Percentiles rank a stretch among this genome's conserved stretches.
Evolutionary conservation across 2,797 vertebrate genomes (phyloP).

Genomic region (Arnoldichthys spilopterus): DNA sequence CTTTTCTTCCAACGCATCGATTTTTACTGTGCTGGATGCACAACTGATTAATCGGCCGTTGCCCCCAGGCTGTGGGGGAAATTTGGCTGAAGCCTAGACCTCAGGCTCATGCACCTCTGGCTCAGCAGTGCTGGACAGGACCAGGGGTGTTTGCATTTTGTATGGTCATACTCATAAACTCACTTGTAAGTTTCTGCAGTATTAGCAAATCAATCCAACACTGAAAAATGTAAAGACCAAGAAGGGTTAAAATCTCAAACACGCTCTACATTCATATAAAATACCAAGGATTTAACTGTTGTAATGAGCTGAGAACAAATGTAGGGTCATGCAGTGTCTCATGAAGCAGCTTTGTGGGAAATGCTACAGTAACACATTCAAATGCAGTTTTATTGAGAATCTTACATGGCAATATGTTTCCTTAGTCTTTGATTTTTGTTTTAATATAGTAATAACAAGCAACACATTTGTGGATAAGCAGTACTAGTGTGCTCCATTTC

Average conservation of each 20-base stretch:
- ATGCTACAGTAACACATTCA: too few relatives aligned
- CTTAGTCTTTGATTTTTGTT: too few relatives aligned
- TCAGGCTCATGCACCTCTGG: constrained; percentile 13
- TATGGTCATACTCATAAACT: neutral
- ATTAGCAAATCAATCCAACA: neutral
- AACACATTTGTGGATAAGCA: too few relatives aligned
- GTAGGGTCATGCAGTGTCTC: too few relatives aligned
- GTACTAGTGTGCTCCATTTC: too few relatives aligned
- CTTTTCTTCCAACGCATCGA: constrained; percentile 56
- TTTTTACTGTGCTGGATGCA: constrained; percentile 58
- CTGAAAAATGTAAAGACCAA: neutral
- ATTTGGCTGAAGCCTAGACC: constrained; percentile 8
- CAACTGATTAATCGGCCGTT: constrained; percentile 52
- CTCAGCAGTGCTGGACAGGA: constrained; percentile 11
- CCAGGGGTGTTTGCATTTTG: neutral
- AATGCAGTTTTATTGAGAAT: too few relatives aligned
- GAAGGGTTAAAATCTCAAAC: neutral
- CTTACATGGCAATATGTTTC: too few relatives aligned
- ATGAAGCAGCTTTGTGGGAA: neutral
- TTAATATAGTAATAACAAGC: too few relatives aligned
- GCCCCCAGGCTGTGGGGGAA: constrained; percentile 28
- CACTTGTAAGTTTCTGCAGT: neutral
- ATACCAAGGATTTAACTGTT: neutral
- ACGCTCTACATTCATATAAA: neutral
- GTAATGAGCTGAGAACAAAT: neutral